Conservation (phyloP, 2,797 vertebrate species). For the Enteromius argenteus region DNA sequence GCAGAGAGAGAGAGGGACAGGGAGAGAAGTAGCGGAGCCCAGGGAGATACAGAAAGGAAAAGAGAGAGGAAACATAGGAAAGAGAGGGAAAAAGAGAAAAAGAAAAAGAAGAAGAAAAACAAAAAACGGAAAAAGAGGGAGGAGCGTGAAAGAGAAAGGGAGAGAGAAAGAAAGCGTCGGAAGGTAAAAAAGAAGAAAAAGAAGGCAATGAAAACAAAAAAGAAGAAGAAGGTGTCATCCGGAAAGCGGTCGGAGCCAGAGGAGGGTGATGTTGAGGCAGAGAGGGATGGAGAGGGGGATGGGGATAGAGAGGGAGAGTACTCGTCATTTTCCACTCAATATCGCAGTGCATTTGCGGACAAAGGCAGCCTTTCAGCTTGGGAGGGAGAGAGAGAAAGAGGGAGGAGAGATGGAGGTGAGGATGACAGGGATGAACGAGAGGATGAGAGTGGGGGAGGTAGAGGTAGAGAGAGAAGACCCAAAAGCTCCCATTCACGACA, state of each 20-base stretch:
- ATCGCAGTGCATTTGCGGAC: conserved; percentile 77
- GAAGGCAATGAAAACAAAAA: conserved; percentile 74
- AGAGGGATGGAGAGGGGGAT: conserved; percentile 78
- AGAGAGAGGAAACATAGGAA: conserved; percentile 80
- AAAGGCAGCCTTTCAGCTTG: conserved; percentile 77
- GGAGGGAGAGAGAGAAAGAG: conserved; percentile 79
- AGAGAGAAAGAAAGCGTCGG: conserved; percentile 79
- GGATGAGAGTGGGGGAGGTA: conserved; percentile 76
- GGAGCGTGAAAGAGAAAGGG: conserved; percentile 78
- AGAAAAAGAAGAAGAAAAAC: conserved; percentile 81
- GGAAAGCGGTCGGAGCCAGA: conserved; percentile 80
- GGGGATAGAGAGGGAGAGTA: conserved; percentile 80
- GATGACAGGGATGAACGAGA: conserved; percentile 75
- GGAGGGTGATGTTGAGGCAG: conserved; percentile 79
- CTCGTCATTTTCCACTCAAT: conserved; percentile 79
- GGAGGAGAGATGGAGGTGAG: conserved; percentile 65
- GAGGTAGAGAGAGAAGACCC: conserved; percentile 74
- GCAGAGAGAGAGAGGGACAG: conserved; percentile 76
- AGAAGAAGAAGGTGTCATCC: conserved; percentile 76
- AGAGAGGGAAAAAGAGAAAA: conserved; percentile 81
- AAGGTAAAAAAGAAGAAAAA: conserved; percentile 84
- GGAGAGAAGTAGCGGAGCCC: conserved; percentile 64
- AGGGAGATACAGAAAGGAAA: conserved; percentile 74
- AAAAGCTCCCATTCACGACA: conserved; percentile 76
- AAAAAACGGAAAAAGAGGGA: conserved; percentile 78